Evolutionary conservation across 1,140 invertebrate genomes (phyloP), one percentile per base, ranked within the genome.

Genomic region (Lucilia cuprina): DNA sequence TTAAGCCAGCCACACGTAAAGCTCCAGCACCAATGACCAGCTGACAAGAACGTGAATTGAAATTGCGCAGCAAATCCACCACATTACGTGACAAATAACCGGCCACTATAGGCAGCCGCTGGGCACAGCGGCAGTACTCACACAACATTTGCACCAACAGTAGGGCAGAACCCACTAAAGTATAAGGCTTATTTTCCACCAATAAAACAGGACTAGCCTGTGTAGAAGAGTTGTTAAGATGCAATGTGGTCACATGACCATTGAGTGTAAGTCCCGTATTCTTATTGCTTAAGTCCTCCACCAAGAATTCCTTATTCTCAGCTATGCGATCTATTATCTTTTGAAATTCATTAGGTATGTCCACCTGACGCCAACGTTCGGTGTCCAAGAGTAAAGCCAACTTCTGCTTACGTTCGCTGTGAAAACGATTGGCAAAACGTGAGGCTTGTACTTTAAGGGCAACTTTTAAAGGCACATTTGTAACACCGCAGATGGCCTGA

Each of bases 21-120:
- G 99, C 98, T 47, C 98, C 98, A 47, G 98, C 98, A 78, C 98
- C 98, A 30, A 99, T 92, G 34, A 99, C 97, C 83, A 99, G 92
- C 90, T 99, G 97, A 92, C 96, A 99, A 85, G 96, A 97, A 86
- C 96, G 94, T 8, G 96, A 98, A 93, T 99, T 99, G 90, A 98
- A 99, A 86, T 95, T 94, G 89, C 96, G 93, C 83, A 98, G 93
- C 74, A 99, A 90, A 91, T 99, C 98, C 9, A 97, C 93, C 84
- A 99, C 93, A 90, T 97, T 94, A 83, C 95, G 93, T 10, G 97
- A 94, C 84, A 95, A 93, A 82, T 94, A 94, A 82, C 93, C 93
- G 12, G 94, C 94, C 34, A 95, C 91, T 41, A 94, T 92, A 19
- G 94, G 93, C 60, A 95, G 91, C 86, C 95, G 94, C 75, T 93